Base-by-base conservation (phyloP, 2,888 invertebrate genomes). In the Lithophane socia region DNA sequence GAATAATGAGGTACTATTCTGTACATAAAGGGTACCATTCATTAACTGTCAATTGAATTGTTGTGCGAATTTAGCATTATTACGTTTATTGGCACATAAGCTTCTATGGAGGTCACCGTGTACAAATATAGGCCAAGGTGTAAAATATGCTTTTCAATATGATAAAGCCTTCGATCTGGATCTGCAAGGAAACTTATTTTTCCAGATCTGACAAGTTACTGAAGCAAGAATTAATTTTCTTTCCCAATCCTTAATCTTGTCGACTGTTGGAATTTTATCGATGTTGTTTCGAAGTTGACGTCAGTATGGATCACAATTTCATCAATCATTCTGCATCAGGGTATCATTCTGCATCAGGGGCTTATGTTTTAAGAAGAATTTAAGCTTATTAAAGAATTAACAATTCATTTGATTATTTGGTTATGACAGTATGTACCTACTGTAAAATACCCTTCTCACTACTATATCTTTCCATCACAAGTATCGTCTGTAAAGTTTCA, bases 1-100 rank as follows among this genome's bases (percentile, higher is more conserved):
- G 10, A 54, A 70, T 71, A 73, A 75, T 64, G 73, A 75, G 63
- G 70, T 82, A 73, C 67, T 76, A 75, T 72, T 79, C 29, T 64
- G 44, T 56, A 60, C 64, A 61, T 61, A 66, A 47, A 52, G 13
- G 61, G 29, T 58, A 12, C 42, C 54, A 80, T 84, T 86, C 49
- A 85, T 74, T 78, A 72, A 61, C 37, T 68, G 61, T 47, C 63
- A 78, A 72, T 56, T 54, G 63, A 13, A 52, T 60, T 52, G 18
- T 68, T 61, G n/a, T 65, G 7, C 16, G 52, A 37, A 54, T 47
- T 37, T 29, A 52, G 18, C 42, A 54, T 63, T 80, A 77, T n/a
- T 29, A 21, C n/a, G 13, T 44, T 9, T 52, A 54, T 52, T 61
- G 61, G n/a, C 18, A 52, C n/a, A 13, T 67, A 29, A 4, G 29